Evolutionary conservation across 2,113 vertebrate species (phyloP), one percentile per base, ranked within the genome.

Genomic region (Alligator sinensis): DNA sequence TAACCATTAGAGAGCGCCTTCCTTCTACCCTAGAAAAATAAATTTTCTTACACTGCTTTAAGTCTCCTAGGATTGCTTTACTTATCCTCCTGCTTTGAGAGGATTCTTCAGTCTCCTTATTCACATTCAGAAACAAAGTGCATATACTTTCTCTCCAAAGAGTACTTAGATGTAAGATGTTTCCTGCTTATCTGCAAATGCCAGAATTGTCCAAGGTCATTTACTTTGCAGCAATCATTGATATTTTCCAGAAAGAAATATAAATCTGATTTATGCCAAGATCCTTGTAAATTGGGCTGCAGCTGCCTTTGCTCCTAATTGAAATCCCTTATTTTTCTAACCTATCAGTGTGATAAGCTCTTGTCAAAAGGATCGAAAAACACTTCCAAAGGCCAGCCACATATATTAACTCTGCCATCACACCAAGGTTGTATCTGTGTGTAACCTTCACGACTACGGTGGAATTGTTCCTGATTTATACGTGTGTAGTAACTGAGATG

Each of bases 221-320:
- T n/a, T 21, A 38, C 5, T 80, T 78, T 22, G 47, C 21, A 80
- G 68, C 8, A 72, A 38, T 25, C 55, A 11, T 21, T 54, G 27
- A 22, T 87, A 28, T 27, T n/a, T 92, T 85, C 84, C 24, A 30
- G 63, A 72, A 91, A 60, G 57, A 92, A 91, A 77, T 79, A n/a
- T 2, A 7, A 3, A 57, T 47, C 30, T 93, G 38, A 70, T 91
- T 92, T 91, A 80, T 63, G 74, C 47, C 24, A 2, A 3, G 54
- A 54, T 81, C 24, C 68, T 34, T 60, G 19, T 9, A 60, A 60
- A 21, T 78, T 66, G 64, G 59, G 34, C 90, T 66, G 27, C 64
- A 83, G 47, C 34, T 76, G 80, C 68, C 34, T 83, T 87, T 22
- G 54, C 28, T 91, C 92, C 84, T 87, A 85, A 90, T 59, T 54